Conservation (phyloP, 2,888 invertebrate genomes). For the Anoplius nigerrimus region DNA sequence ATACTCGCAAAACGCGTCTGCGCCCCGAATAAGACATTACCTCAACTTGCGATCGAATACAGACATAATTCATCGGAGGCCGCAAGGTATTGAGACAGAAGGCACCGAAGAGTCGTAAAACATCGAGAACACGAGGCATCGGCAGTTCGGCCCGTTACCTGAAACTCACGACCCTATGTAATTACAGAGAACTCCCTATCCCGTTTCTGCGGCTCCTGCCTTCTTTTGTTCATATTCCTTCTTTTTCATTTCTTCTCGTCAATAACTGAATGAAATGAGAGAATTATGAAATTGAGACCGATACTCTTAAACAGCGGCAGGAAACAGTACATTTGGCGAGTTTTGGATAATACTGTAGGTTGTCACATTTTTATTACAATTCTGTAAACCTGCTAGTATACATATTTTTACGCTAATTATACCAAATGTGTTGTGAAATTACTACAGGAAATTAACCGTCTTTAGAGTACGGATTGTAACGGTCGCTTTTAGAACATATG, state of each 20-base stretch:
- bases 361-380: no score
- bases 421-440: no score
- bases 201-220: constrained; percentile 11
- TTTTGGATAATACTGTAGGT: no score
- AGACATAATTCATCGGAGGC: constrained; percentile 30
- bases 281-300: no score
- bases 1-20: background rate
- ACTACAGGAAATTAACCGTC: no score
- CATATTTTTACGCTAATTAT: no score
- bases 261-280: no score
- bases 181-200: constrained; percentile 28
- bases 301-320: no score
- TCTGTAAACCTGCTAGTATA: no score
- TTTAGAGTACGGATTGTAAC: no score
- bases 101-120: constrained; percentile 27
- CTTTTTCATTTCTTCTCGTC: background rate
- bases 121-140: constrained; percentile 6
- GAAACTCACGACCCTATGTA: constrained; percentile 13
- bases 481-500: no score
- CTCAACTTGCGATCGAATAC: constrained; percentile 11
- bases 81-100: constrained; percentile 24
- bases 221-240: background rate
- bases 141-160: constrained; percentile 15
- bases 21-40: constrained; percentile 25
- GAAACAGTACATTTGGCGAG: no score